A percentile compares a stretch with the other conserved stretches of the same genome.
phyloP scores from a whole-genome alignment of 2,888 invertebrate genomes.

The Spodoptera picta region DNA sequence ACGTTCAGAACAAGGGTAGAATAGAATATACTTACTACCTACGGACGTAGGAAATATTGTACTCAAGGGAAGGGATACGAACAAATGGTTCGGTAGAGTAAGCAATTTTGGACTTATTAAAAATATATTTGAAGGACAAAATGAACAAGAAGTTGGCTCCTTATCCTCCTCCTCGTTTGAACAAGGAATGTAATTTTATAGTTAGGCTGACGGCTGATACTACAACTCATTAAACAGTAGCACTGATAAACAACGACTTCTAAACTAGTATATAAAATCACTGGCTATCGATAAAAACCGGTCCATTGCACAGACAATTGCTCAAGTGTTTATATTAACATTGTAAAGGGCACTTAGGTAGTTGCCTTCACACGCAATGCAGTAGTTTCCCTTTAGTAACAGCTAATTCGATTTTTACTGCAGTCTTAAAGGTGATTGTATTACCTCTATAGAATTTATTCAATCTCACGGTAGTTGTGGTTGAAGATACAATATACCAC shows the following conservation, averaged over 20 bases:
- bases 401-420: slow-evolving; percentile 34
- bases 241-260: slow-evolving; percentile 1
- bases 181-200: too few species aligned
- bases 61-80: not conserved
- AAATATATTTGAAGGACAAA: too few species aligned
- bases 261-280: slow-evolving; percentile 27
- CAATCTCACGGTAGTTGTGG: too few species aligned
- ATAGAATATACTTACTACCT: not conserved
- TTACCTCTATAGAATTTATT: too few species aligned
- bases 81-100: too few species aligned
- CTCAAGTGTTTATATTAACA: slow-evolving; percentile 47
- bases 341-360: slow-evolving; percentile 44
- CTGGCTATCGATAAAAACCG: slow-evolving; percentile 35
- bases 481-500: too few species aligned
- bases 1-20: slow-evolving; percentile 3
- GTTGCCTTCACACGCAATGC: slow-evolving; percentile 54
- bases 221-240: not conserved
- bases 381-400: slow-evolving; percentile 58
- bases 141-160: too few species aligned
- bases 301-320: slow-evolving; percentile 33
- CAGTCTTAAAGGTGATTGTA: too few species aligned
- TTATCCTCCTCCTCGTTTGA: too few species aligned
- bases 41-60: not conserved
- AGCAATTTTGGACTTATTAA: too few species aligned
- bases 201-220: too few species aligned